Base-by-base conservation (phyloP, 2,113 vertebrate species). In the Rhea pennata region DNA sequence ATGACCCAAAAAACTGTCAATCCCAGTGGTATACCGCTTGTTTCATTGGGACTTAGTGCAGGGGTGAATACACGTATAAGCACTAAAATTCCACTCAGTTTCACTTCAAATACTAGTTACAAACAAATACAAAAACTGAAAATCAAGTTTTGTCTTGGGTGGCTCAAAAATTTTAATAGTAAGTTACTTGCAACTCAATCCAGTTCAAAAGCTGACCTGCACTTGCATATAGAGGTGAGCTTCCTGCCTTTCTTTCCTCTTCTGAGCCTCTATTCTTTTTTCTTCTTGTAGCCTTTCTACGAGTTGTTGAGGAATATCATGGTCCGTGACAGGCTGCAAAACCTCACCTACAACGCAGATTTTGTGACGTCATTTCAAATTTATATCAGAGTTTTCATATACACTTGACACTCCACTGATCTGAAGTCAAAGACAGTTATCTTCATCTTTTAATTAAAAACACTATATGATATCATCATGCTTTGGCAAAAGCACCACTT, bases 181-280 rank as follows among this genome's bases (percentile, higher is more conserved):
- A 58, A 91, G 44, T 14, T 2, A 78, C 39, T 2, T 79, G 39
- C 21, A 87, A 93, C 21, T 74, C 27, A 6, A 82, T 88, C 26
- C 26, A 3, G 51, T 67, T 70, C 23, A 5, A 70, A 72, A 80
- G 39, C 98, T 97, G 82, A 99, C 99, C 99, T 99, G 99, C 90
- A 99, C 99, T 98, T 99, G 99, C 99, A 99, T 99, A 96, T 99
- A 99, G 74, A 99, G 99, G 70, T 99, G 99, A 90, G 99, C 99
- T 97, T 99, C 99, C 96, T 99, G 99, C 29, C 99, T 98, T 95
- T 99, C 99, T 98, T 99, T 99, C 94, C 99, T 98, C 97, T 99
- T 99, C 97, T 99, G 99, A 10, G 99, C 99, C 97, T 99, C 99
- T 83, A 99, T 99, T 94, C 99, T 97, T n/a, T 99, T 99, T 97